Conservation (phyloP, 1,140 invertebrate genomes). For the Holcopasites calliopsidis region DNA sequence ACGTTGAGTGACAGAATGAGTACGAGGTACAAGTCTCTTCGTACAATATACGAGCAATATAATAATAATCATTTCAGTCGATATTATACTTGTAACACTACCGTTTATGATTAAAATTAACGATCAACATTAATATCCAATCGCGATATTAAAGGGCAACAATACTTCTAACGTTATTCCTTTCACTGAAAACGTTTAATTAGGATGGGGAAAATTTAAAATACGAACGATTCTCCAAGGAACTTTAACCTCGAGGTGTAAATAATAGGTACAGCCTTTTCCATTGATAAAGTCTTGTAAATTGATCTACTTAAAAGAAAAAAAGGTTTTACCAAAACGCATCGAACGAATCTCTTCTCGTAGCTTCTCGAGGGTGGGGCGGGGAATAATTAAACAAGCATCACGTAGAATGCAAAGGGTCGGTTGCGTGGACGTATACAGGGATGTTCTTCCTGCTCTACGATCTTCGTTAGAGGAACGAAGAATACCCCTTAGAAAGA, state of each 20-base stretch:
- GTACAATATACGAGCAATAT: too few relatives aligned
- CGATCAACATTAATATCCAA: too few relatives aligned
- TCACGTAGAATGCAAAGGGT: constrained; percentile 14
- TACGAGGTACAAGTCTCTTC: background rate
- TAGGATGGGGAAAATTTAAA: background rate
- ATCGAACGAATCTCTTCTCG: constrained; percentile 25
- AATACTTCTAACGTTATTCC: too few relatives aligned
- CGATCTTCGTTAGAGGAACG: constrained; percentile 44
- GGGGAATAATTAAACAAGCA: constrained; percentile 7
- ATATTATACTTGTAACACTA: too few relatives aligned
- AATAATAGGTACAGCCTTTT: background rate
- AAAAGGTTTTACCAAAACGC: background rate
- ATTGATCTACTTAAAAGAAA: background rate
- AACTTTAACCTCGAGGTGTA: background rate
- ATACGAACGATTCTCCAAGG: too few relatives aligned
- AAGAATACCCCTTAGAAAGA: constrained; percentile 49
- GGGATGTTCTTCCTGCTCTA: constrained; percentile 12
- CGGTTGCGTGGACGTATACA: background rate
- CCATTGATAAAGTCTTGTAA: background rate
- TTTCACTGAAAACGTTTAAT: background rate
- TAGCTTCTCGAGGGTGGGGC: background rate
- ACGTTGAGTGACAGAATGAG: background rate
- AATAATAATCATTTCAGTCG: too few relatives aligned
- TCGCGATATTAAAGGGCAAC: too few relatives aligned
- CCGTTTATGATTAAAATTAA: too few relatives aligned